Conservation (phyloP, 2,888 invertebrate species). For the Phengaris alcon region DNA sequence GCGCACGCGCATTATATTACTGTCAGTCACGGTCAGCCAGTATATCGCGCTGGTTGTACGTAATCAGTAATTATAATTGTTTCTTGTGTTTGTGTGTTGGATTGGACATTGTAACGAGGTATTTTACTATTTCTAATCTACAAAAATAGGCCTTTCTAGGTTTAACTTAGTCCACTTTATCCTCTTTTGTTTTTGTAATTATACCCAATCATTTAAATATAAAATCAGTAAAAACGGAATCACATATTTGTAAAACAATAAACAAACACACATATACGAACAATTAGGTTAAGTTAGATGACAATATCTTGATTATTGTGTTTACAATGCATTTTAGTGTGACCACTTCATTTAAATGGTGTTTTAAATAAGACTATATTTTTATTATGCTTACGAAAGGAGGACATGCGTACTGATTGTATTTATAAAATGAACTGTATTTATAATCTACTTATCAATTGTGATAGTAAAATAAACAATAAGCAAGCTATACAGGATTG, state of each 20-base stretch:
- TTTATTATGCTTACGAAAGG: background rate
- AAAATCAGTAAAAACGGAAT: too few species aligned
- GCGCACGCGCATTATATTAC: background rate
- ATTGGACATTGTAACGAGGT: background rate
- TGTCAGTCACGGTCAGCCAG: constrained; percentile 20
- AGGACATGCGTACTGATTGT: background rate
- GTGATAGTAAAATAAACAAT: background rate
- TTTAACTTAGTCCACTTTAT: background rate
- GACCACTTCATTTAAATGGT: too few species aligned
- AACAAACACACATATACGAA: too few species aligned
- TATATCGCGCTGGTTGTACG: background rate
- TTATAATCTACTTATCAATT: background rate
- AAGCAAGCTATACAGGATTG: background rate
- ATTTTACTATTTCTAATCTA: background rate
- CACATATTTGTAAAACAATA: too few species aligned
- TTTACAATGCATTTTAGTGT: too few species aligned
- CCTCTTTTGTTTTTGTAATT: too few species aligned
- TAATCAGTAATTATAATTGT: background rate
- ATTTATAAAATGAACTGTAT: background rate
- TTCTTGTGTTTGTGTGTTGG: background rate
- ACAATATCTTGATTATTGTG: too few species aligned
- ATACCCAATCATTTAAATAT: too few species aligned
- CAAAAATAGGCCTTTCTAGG: background rate
- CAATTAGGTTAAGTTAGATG: too few species aligned
- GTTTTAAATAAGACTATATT: background rate